Evolutionary conservation across 2,797 vertebrate genomes (phyloP), one percentile per base, ranked within the genome.

Genomic region (Trachops cirrhosus): DNA sequence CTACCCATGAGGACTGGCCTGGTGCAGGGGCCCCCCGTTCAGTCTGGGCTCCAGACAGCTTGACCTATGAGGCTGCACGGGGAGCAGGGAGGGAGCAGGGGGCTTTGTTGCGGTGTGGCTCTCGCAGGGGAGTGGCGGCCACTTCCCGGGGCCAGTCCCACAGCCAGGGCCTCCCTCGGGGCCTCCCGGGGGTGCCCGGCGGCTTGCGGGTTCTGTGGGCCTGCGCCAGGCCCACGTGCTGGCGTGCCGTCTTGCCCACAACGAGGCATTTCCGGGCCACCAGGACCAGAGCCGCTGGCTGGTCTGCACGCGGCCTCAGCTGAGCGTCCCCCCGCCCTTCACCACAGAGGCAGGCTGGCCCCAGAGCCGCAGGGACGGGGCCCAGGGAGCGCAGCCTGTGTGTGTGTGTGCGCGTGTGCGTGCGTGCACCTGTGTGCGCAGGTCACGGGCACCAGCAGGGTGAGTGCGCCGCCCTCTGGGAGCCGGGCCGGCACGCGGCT

Each of bases 241-340:
- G 29, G 34, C 4, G 2, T 2, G 10, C 34, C 44, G 0, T 4
- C 18, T 44, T 6, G 46, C 21, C 22, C 14, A 0, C 1, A 1
- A 6, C 2, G 15, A 64, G 67, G 46, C 19, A 0, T n/a, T 48
- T 46, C 24, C 6, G 46, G 67, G 11, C 89, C n/a, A 24, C 4
- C 15, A 9, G 46, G 75, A 18, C 46, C 22, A 2, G 8, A 6
- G 50, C 41, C 2, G 0, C 15, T 19, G 16, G 46, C 4, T 10
- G 1, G 11, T 75, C 37, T 57, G 52, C 22, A 3, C 52, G 46
- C 59, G 9, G 9, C 34, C 29, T 3, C 70, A 8, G 0, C 70
- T 7, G 32, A 59, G 29, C n/a, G 21, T 54, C 46, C 37, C 24
- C 22, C 39, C 6, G 18, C 3, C 54, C 80, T 92, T 79, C 2